Conservation (phyloP, 2,113 vertebrate species). For the Oriolus oriolus region DNA sequence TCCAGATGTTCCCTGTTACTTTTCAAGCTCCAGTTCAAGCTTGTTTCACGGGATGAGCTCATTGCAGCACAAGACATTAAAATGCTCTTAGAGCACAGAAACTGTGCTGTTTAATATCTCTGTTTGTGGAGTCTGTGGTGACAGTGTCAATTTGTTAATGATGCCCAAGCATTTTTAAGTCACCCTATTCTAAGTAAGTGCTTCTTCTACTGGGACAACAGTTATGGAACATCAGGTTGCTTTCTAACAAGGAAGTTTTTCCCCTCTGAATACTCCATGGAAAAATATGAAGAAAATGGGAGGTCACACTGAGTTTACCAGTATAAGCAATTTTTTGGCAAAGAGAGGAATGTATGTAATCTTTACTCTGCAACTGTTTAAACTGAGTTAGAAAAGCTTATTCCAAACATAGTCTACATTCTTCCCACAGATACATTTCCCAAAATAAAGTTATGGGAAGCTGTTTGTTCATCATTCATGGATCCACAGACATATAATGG, state of each 20-base stretch:
- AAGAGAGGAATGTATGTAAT: not conserved
- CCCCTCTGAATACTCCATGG: not conserved
- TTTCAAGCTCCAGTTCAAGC: not conserved
- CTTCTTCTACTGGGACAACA: not conserved
- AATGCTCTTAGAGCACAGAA: not conserved
- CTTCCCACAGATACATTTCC: slow-evolving; percentile 24
- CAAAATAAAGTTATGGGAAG: slow-evolving; percentile 2
- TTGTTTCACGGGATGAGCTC: not conserved
- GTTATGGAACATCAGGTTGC: not conserved
- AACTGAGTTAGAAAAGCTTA: not conserved
- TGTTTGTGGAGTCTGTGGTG: not conserved
- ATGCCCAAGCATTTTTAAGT: not conserved
- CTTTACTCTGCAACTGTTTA: slow-evolving; percentile 1
- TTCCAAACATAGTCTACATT: slow-evolving; percentile 4
- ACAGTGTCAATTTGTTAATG: not conserved
- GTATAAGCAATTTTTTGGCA: slow-evolving; percentile 21
- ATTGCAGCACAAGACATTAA: not conserved
- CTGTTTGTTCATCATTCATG: not conserved
- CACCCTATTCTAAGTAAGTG: not conserved
- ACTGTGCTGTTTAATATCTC: not conserved
- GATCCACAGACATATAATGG: not conserved
- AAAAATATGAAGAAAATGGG: slow-evolving; percentile 22
- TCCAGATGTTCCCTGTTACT: slow-evolving; percentile 4
- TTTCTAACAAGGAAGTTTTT: not conserved
- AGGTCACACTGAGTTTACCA: not conserved